Evolutionary conservation across 2,113 vertebrate genomes (phyloP).

Genomic region (Ailurus styani): DNA sequence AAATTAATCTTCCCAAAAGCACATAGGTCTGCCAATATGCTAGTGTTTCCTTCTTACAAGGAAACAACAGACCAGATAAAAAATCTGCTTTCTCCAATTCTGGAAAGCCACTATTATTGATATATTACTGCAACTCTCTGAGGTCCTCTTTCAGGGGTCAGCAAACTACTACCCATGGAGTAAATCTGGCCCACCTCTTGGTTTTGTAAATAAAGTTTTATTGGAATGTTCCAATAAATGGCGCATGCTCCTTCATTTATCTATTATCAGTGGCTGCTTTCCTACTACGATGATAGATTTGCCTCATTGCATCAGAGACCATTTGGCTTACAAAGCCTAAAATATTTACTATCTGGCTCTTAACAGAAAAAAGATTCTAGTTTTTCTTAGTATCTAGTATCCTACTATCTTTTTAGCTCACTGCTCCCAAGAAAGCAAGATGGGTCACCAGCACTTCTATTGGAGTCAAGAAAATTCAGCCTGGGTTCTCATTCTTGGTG

Average conservation of each 20-base stretch:
- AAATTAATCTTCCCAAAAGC: constrained; percentile 48
- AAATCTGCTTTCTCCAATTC: neutral
- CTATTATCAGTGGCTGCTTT: neutral
- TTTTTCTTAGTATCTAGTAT: neutral
- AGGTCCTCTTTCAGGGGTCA: neutral
- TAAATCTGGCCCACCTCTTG: neutral
- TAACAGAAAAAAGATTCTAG: neutral
- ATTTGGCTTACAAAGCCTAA: neutral
- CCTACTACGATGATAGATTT: neutral
- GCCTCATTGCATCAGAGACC: neutral
- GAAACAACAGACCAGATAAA: neutral
- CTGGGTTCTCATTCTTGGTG: neutral
- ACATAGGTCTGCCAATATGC: neutral
- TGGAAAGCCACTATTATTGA: neutral
- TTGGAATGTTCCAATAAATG: neutral
- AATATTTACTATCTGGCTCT: neutral
- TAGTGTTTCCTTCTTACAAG: constrained; percentile 24
- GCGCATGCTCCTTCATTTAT: too few species aligned
- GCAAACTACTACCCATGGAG: neutral
- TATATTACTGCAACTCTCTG: neutral
- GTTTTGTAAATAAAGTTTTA: constrained; percentile 57
- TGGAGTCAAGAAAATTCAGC: neutral
- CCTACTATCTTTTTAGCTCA: neutral
- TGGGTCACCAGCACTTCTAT: neutral
- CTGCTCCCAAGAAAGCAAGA: neutral